Percentiles rank a stretch among this genome's conserved stretches.
phyloP scores from a whole-genome alignment of 2,113 vertebrate species.

The Lophius piscatorius region DNA sequence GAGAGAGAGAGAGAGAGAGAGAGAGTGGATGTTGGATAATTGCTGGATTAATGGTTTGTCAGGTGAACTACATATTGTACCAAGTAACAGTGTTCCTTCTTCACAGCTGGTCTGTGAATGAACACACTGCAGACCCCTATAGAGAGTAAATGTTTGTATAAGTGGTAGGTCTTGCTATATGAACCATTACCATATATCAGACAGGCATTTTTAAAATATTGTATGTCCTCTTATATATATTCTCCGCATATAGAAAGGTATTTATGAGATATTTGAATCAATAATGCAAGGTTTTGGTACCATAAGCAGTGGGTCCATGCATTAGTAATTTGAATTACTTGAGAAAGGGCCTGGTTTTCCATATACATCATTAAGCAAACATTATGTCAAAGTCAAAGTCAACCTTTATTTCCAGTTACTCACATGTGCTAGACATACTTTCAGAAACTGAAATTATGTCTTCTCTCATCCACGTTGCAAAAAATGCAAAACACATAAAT shows the following conservation, averaged over 20 bases:
- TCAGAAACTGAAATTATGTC: too few species aligned
- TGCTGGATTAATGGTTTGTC: not conserved
- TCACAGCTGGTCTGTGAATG: not conserved
- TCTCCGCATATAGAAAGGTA: constrained; percentile 52
- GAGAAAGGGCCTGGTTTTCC: too few species aligned
- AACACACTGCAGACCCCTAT: constrained; percentile 3
- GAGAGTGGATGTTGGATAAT: too few species aligned
- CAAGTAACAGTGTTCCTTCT: constrained; percentile 12
- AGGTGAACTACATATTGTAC: constrained; percentile 9
- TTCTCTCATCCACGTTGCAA: too few species aligned
- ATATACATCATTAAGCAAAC: too few species aligned
- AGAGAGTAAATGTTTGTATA: not conserved
- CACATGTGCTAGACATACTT: too few species aligned
- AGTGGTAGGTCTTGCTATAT: not conserved
- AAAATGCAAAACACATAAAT: too few species aligned
- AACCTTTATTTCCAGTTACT: too few species aligned
- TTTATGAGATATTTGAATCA: constrained; percentile 44
- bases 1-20: too few species aligned
- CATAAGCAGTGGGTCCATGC: constrained; percentile 16
- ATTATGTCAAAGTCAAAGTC: too few species aligned
- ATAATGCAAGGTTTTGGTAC: constrained; percentile 19
- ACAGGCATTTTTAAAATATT: constrained; percentile 24
- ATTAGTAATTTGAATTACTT: constrained; percentile 49
- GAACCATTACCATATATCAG: constrained; percentile 25
- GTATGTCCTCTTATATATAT: constrained; percentile 43